A percentile compares a stretch with the other conserved stretches of the same genome.
Evolutionary conservation across 2,888 invertebrate species (phyloP).

Genomic region (Diplazon laetatorius): DNA sequence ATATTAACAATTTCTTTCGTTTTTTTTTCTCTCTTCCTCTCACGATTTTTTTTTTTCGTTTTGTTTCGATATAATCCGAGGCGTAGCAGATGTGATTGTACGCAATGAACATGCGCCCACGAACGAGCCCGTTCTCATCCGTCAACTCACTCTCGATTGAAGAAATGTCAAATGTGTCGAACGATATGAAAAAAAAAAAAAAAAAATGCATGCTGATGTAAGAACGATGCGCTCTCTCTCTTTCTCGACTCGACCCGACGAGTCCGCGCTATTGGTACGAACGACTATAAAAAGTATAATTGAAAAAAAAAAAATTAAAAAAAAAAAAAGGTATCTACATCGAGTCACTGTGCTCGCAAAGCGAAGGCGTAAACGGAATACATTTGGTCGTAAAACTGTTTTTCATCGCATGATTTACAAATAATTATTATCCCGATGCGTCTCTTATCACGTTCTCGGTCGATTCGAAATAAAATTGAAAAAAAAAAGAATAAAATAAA

Average conservation of each 20-base stretch:
- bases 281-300: conserved; percentile 34
- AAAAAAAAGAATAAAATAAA: conserved; percentile 39
- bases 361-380: conserved; percentile 73
- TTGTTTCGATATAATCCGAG: conserved; percentile 40
- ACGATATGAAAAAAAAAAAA: conserved; percentile 11
- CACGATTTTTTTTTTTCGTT: not conserved
- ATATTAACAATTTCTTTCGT: conserved; percentile 59
- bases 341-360: conserved; percentile 70
- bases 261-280: conserved; percentile 31
- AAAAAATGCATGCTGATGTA: not conserved
- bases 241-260: conserved; percentile 40
- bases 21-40: conserved; percentile 6
- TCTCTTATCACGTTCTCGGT: conserved; percentile 30
- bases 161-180: conserved; percentile 16
- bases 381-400: conserved; percentile 76
- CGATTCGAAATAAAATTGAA: not conserved
- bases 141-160: conserved; percentile 28
- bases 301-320: no score
- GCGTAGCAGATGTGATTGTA: conserved; percentile 39
- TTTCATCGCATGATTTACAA: conserved; percentile 47
- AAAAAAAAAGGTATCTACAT: conserved; percentile 65
- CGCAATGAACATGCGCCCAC: conserved; percentile 17
- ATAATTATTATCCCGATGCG: conserved; percentile 6
- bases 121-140: conserved; percentile 14
- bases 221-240: not conserved